These are phyloP conservation scores for Dermochelys coriacea DNA, from an alignment of 2,797 vertebrate genomes.

Conservation along the genomic window DNA sequence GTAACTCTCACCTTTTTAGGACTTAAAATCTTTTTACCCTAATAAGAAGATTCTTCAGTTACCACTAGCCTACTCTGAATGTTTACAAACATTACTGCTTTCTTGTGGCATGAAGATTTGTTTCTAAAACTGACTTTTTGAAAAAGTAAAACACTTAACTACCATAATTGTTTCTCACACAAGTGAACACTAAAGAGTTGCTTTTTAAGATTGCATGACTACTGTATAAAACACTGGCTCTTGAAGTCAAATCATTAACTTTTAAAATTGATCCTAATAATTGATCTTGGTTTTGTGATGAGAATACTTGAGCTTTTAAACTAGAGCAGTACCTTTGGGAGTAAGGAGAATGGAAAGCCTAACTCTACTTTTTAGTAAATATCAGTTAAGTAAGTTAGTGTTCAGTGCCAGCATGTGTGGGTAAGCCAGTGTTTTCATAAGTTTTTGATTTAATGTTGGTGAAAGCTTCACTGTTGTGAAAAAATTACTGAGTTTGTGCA, in stretches of 20 bases:
- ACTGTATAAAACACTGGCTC: background rate
- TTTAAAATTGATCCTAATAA: constrained; percentile 52
- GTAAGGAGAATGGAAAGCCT: background rate
- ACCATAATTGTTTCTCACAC: background rate
- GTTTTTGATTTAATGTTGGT: constrained; percentile 83
- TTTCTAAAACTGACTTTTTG: background rate
- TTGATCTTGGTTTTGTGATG: constrained; percentile 38
- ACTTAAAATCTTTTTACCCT: background rate
- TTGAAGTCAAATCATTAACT: constrained; percentile 15
- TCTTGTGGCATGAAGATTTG: background rate
- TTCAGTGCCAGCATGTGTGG: constrained; percentile 58
- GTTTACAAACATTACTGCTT: background rate
- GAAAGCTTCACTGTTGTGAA: constrained; percentile 74
- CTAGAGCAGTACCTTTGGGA: background rate
- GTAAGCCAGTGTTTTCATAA: constrained; percentile 76
- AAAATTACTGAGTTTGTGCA: constrained; percentile 88
- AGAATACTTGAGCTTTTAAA: constrained; percentile 31
- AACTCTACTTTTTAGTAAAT: background rate
- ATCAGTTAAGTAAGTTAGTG: constrained; percentile 50
- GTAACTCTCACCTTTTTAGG: background rate
- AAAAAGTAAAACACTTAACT: background rate
- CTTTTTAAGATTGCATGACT: background rate
- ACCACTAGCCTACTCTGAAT: background rate
- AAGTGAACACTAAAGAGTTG: background rate
- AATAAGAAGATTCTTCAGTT: background rate